Percentiles rank a stretch among this genome's conserved stretches.
These are phyloP conservation scores for Tetragonisca angustula DNA, from an alignment of 2,888 invertebrate genomes.

Conservation along the genomic window DNA sequence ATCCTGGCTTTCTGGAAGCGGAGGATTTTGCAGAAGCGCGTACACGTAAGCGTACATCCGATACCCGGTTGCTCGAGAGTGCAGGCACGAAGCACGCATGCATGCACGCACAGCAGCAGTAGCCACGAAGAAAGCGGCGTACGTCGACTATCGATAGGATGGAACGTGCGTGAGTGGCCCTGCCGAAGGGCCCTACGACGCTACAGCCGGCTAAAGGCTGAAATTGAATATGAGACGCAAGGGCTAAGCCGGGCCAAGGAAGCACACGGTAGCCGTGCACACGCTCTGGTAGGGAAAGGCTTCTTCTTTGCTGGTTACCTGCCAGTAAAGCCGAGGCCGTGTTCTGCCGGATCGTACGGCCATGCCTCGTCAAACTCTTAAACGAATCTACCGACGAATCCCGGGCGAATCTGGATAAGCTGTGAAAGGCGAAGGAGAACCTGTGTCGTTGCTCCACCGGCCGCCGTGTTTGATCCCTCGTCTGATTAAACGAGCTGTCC, in stretches of 20 bases:
- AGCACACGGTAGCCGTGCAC: constrained; percentile 73
- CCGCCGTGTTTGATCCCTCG: constrained; percentile 47
- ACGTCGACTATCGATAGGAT: constrained; percentile 65
- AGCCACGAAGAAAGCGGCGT: constrained; percentile 55
- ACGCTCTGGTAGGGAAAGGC: constrained; percentile 70
- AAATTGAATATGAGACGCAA: constrained; percentile 79
- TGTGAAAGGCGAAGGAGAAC: constrained; percentile 37
- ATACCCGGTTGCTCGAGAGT: constrained; percentile 42
- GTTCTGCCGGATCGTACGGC: constrained; percentile 52
- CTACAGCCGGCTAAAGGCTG: constrained; percentile 66
- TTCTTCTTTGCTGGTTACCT: constrained; percentile 72
- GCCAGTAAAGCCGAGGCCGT: constrained; percentile 70
- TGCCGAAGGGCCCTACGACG: constrained; percentile 44
- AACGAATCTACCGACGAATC: constrained; percentile 38
- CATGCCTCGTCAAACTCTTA: constrained; percentile 50
- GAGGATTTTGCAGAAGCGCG: constrained; percentile 12
- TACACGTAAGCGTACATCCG: constrained; percentile 52
- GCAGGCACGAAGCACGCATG: not conserved
- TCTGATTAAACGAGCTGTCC: constrained; percentile 44
- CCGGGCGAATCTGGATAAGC: constrained; percentile 50
- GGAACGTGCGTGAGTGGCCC: constrained; percentile 71
- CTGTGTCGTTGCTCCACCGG: constrained; percentile 11
- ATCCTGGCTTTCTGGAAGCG: not conserved
- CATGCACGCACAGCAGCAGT: constrained; percentile 53
- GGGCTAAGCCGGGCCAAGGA: constrained; percentile 75